Percentiles rank a stretch among this genome's conserved stretches.
Conservation (phyloP, 2,113 vertebrate genomes). For the Athene noctua region DNA sequence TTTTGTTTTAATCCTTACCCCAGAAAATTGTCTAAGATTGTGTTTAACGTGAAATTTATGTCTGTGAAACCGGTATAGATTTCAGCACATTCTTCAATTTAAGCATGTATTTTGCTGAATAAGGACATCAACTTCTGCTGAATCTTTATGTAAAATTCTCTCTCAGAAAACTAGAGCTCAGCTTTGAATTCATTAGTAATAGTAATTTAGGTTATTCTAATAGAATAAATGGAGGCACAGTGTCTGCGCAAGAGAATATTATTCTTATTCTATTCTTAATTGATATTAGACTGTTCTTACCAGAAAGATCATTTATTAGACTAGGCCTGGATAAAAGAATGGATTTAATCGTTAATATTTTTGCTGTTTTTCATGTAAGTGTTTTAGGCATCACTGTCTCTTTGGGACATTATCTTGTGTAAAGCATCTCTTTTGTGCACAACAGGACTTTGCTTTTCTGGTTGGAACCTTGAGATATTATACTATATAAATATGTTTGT, state of each 20-base stretch:
- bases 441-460: background rate
- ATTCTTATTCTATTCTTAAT: background rate
- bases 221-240: background rate
- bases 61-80: background rate
- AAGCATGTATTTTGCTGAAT: background rate
- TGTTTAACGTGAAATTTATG: background rate
- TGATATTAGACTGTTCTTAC: background rate
- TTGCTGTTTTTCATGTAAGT: background rate
- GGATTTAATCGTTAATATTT: background rate
- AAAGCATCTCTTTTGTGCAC: background rate
- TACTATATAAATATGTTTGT: background rate
- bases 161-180: background rate
- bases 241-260: background rate
- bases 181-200: conserved; percentile 25
- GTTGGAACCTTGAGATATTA: background rate
- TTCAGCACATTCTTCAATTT: conserved; percentile 14
- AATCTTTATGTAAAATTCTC: background rate
- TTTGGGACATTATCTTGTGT: background rate
- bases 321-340: background rate
- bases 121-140: background rate
- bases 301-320: background rate
- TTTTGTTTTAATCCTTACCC: background rate
- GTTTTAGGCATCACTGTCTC: background rate
- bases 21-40: background rate
- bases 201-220: conserved; percentile 3